These are phyloP conservation scores for Halictus rubicundus DNA, from an alignment of 1,140 invertebrate species.

Conservation along the genomic window DNA sequence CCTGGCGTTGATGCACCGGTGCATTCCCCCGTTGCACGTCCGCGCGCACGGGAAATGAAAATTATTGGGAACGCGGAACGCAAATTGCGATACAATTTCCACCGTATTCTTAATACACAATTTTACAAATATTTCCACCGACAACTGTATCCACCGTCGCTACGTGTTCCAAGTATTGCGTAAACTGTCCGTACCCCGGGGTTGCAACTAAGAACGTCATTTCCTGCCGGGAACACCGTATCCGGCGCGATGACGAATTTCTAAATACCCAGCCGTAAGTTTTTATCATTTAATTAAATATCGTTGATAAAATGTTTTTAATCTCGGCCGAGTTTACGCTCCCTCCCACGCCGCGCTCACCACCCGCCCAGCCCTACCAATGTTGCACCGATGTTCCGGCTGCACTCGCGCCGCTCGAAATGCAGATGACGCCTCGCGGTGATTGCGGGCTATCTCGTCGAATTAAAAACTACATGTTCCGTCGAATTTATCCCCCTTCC, in stretches of 20 bases:
- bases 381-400: neutral
- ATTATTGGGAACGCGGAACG: neutral
- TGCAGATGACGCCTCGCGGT: neutral
- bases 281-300: conserved; percentile 75
- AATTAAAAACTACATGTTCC: neutral
- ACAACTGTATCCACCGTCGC: no score
- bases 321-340: conserved; percentile 48
- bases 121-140: no score
- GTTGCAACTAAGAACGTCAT: neutral
- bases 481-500: neutral
- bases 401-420: neutral
- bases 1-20: neutral
- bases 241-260: conserved; percentile 18
- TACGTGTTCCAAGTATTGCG: no score
- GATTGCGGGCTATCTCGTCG: neutral
- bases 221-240: neutral
- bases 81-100: neutral
- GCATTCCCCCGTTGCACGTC: neutral
- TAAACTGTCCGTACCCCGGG: no score
- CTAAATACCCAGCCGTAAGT: conserved; percentile 46
- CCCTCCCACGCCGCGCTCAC: neutral
- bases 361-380: neutral
- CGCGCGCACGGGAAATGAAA: conserved; percentile 6
- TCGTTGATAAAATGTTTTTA: conserved; percentile 72
- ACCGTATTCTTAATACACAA: no score